Base-by-base conservation (phyloP, 1,140 invertebrate species). In the Marisa cornuarietis region DNA sequence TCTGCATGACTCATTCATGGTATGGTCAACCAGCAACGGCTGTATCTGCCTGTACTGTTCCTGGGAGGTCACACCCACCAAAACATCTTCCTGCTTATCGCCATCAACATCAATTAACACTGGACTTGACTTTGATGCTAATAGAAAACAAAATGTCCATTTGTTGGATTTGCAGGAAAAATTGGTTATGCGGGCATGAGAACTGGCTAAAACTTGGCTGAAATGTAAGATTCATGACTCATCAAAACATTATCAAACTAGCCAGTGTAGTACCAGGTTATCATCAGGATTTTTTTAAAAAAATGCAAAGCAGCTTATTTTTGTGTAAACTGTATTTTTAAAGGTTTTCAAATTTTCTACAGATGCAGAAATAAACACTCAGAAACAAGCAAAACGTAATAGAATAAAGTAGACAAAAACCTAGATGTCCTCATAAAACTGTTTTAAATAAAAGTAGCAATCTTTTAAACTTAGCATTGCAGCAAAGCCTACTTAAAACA, bases 71-170 rank as follows among this genome's bases (percentile, higher is more conserved):
- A 84, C 58, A 51, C 85, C 82, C 65, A 90, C 78, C n/a, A 90
- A 73, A 18, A 89, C 74, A 75, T 90, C 89, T 24, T 85, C 78
- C 62, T 80, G 42, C 7, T 87, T 87, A 82, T 90, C 89, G 62
- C 79, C 82, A 82, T 90, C 86, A 58, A 89, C 83, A 83, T 90
- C 89, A 24, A 88, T 10, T 16, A 89, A 72, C 22, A 84, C 65
- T 8, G 89, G 75, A 79, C 83, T 85, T n/a, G 87, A 86, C 77
- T 90, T 87, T 10, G 84, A 77, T 14, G 79, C 88, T 87, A 71
- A 5, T 66, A 78, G 78, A 79, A 18, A 52, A 13, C 69, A 66
- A 58, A 14, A 1, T 54, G 52, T 58, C 11, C 11, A 58, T 11
- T 18, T 58, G 54, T 58, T 6, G 16, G 16, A 9, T 58, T 58